These are phyloP conservation scores for Sesia apiformis DNA, from an alignment of 2,888 invertebrate species.

Conservation along the genomic window DNA sequence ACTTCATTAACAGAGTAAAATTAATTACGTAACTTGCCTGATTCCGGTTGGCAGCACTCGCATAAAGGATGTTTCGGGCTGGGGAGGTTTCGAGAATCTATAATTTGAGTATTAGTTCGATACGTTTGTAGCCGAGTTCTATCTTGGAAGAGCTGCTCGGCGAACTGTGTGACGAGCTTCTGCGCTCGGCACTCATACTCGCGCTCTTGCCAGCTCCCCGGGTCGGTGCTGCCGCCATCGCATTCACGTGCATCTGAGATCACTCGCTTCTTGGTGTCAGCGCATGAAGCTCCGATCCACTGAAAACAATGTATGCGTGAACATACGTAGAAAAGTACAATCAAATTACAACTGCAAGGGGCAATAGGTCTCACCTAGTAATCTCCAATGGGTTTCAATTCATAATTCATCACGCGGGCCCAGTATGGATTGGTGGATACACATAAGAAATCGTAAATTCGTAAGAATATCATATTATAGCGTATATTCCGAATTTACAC, in stretches of 20 bases:
- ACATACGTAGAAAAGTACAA: no score
- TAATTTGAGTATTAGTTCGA: not conserved
- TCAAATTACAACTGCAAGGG: no score
- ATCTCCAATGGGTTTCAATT: no score
- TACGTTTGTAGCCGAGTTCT: constrained; percentile 22
- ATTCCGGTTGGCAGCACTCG: not conserved
- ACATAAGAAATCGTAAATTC: no score
- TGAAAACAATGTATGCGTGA: constrained; percentile 10
- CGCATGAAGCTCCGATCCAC: constrained; percentile 56
- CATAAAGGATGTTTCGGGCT: not conserved
- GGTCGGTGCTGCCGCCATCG: constrained; percentile 6
- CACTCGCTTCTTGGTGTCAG: constrained; percentile 23
- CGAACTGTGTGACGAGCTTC: constrained; percentile 39
- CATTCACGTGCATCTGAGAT: constrained; percentile 18
- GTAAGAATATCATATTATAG: no score
- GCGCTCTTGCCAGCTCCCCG: constrained; percentile 30
- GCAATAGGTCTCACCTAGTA: no score
- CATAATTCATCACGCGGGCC: no score
- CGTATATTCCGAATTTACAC: no score
- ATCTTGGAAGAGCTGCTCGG: constrained; percentile 44
- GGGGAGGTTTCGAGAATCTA: not conserved
- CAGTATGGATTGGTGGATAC: no score
- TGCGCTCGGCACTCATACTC: constrained; percentile 43
- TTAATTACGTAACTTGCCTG: not conserved
- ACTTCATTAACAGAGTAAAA: no score